These are phyloP conservation scores for Lottia gigantea DNA, from an alignment of 2,888 invertebrate genomes.

Conservation along the genomic window DNA sequence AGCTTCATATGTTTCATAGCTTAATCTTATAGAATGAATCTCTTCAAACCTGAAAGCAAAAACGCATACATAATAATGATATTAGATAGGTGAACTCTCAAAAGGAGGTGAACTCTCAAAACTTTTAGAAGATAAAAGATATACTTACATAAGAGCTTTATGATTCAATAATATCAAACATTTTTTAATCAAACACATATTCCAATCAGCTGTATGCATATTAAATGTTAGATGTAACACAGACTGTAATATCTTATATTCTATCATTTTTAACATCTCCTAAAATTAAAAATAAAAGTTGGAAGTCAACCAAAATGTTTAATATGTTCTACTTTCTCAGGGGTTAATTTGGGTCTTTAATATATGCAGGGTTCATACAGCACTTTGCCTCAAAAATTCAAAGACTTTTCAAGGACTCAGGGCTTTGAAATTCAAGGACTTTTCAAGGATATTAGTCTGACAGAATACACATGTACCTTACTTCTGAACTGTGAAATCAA, in stretches of 20 bases:
- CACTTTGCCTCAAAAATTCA: too few relatives aligned
- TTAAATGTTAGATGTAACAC: slow-evolving; percentile 58
- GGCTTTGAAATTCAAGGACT: too few relatives aligned
- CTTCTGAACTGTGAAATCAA: too few relatives aligned
- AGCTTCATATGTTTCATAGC: slow-evolving; percentile 61
- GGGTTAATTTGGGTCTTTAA: too few relatives aligned
- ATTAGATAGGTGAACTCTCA: too few relatives aligned
- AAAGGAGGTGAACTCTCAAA: too few relatives aligned
- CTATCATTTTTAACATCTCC: slow-evolving; percentile 52
- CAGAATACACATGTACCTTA: too few relatives aligned
- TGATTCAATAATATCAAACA: slow-evolving; percentile 47
- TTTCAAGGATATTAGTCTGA: too few relatives aligned
- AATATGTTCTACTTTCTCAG: too few relatives aligned
- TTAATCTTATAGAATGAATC: slow-evolving; percentile 55
- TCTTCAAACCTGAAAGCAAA: slow-evolving; percentile 55
- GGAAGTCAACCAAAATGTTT: background rate
- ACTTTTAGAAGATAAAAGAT: background rate
- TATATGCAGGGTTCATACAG: too few relatives aligned
- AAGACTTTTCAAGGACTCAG: too few relatives aligned
- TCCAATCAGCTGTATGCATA: slow-evolving; percentile 65
- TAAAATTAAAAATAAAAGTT: slow-evolving; percentile 34
- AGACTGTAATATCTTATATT: slow-evolving; percentile 51
- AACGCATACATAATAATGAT: too few relatives aligned
- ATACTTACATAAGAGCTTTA: slow-evolving; percentile 46
- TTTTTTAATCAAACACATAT: slow-evolving; percentile 50